Base-by-base conservation (phyloP, 2,797 vertebrate genomes). In the Anableps anableps region DNA sequence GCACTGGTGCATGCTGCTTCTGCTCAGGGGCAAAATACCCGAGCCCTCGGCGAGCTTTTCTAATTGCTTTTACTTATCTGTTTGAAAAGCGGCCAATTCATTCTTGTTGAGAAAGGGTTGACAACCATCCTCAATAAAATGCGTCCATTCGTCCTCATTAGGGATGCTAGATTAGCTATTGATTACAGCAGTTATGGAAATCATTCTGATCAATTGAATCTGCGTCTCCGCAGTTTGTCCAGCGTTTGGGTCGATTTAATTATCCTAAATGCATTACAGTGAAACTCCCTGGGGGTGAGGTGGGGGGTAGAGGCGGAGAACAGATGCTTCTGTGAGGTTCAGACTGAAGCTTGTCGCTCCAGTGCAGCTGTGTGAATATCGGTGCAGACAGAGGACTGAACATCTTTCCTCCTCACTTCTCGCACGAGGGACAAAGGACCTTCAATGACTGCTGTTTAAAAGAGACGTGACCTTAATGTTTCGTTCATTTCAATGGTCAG, bases 111-210 rank as follows among this genome's bases (percentile, higher is more conserved):
- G 72, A 75, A 81, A 62, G 36, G 60, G 50, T 79, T 80, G 86
- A 91, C 85, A 84, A 77, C 75, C 4, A 70, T 84, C 77, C 77
- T 83, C 76, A 80, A 81, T 83, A 81, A 60, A 81, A 84, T 26
- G 34, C 53, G n/a, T 64, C 50, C 75, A 89, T 88, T 94, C 80
- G 60, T 92, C 86, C 87, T 92, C 86, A 93, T 94, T 91, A 88
- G 85, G 76, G 75, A 92, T 47, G 87, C 83, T 72, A 89, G 93
- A 95, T 94, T 92, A 92, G 88, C 90, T 93, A 95, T 94, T 88
- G 95, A 96, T 94, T 85, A 83, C 50, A 71, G 82, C 78, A 75
- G 86, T 93, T 93, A 94, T 89, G 86, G 89, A 94, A 95, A 91
- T 91, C 87, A 82, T 90, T 90, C 72, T 82, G 80, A 90, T 91